Base-by-base conservation (phyloP, 2,797 vertebrate genomes). In the Argya squamiceps region DNA sequence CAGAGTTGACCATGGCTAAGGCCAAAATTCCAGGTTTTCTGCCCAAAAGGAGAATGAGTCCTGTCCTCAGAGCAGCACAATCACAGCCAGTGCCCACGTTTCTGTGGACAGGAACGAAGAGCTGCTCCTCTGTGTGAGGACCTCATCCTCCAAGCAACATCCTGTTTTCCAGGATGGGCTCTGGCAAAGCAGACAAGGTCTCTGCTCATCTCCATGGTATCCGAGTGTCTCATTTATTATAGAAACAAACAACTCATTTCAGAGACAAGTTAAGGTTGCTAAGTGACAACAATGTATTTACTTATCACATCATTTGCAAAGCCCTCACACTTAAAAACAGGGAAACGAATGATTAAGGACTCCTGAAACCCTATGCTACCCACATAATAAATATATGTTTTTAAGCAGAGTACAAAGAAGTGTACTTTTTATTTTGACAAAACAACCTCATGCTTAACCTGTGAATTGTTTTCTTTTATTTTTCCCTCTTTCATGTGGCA, bases 241-340 rank as follows among this genome's bases (percentile, higher is more conserved):
- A 96, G 96, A 96, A 96, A 97, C 92, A 96, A 97, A 97, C 96
- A 96, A 77, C 87, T 94, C 91, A 89, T 91, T 96, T 93, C 96
- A 96, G 81, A 96, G 89, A 91, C 19, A 49, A 95, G 94, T 92
- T 95, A 94, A 91, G 95, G 96, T 97, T 97, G 97, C 96, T 97
- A 96, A 96, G 97, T 96, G 95, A 97, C 97, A 96, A 96, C 93
- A 96, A 76, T 96, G 93, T 94, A 89, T 91, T 97, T 96, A 96
- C 88, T 96, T 95, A 96, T 62, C 96, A 74, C 94, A 95, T 91
- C 85, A 89, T 96, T 97, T 95, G 84, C 93, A 89, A 96, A 96
- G 44, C 74, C 60, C 75, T 94, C 77, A 71, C 88, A 87, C 87
- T 96, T 97, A 94, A 96, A 96, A 96, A 82, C 92, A 86, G 81